Percentiles rank a stretch among this genome's conserved stretches.
Conservation (phyloP, 1,140 invertebrate genomes). For the Manduca sexta region DNA sequence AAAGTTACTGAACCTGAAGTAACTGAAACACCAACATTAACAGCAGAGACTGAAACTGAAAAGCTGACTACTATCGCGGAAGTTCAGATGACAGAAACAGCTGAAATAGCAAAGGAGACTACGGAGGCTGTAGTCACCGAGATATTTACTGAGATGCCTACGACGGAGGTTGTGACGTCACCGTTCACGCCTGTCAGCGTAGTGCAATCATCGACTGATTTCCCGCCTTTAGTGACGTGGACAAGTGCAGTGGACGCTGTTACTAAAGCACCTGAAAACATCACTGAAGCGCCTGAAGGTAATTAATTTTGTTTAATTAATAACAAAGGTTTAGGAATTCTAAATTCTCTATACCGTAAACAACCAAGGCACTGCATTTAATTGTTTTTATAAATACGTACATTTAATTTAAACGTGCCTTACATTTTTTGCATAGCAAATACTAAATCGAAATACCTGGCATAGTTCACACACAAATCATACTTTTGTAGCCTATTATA, state of each 20-base stretch:
- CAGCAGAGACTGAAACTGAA: constrained; percentile 1
- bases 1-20: constrained; percentile 15
- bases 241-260: constrained; percentile 73
- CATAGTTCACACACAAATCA: no score
- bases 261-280: constrained; percentile 41
- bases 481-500: no score
- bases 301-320: constrained; percentile 20
- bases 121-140: constrained; percentile 25
- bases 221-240: constrained; percentile 75
- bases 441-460: no score
- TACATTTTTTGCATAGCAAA: no score
- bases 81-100: background rate
- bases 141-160: background rate
- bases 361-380: no score
- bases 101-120: constrained; percentile 5
- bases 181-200: constrained; percentile 1
- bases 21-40: constrained; percentile 12
- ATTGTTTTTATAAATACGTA: no score
- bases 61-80: constrained; percentile 12
- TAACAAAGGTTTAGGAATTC: no score
- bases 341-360: no score
- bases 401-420: no score
- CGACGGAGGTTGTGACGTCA: background rate
- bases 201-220: constrained; percentile 40
- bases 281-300: constrained; percentile 38